Conservation (phyloP, 2,797 vertebrate genomes). For the Melanotaenia pygmaea region DNA sequence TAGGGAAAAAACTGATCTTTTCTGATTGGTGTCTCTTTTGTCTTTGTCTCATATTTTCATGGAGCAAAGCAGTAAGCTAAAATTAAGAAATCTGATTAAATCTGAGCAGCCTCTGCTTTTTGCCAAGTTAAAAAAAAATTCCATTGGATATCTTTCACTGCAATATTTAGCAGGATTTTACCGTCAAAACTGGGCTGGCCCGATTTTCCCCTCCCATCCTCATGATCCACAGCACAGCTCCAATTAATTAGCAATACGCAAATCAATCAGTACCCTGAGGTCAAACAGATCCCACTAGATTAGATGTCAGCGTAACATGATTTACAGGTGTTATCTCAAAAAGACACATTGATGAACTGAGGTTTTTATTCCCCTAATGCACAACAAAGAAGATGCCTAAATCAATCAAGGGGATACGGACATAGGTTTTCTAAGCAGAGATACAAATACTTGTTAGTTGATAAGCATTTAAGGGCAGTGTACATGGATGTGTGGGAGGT, state of each 20-base stretch:
- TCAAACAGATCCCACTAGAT: slow-evolving; percentile 64
- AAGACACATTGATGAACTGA: slow-evolving; percentile 61
- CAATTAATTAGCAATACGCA: slow-evolving; percentile 69
- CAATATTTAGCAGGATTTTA: slow-evolving; percentile 13
- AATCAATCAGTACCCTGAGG: slow-evolving; percentile 66
- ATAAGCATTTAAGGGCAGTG: background rate
- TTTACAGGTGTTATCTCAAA: slow-evolving; percentile 61
- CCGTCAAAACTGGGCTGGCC: background rate
- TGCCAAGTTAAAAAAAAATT: background rate
- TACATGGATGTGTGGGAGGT: slow-evolving; percentile 1
- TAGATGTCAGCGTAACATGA: slow-evolving; percentile 60
- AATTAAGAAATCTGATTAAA: background rate
- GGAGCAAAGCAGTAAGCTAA: no score
- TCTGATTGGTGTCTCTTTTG: background rate
- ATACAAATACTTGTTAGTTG: slow-evolving; percentile 6
- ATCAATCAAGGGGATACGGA: slow-evolving; percentile 46
- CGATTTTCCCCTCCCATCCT: slow-evolving; percentile 17
- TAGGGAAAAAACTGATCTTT: background rate
- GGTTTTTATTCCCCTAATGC: slow-evolving; percentile 57
- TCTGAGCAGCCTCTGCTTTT: background rate
- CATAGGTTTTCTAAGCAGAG: background rate
- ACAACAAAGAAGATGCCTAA: slow-evolving; percentile 49
- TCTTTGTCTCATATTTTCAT: background rate
- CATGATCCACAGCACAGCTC: slow-evolving; percentile 47
- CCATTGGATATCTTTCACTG: background rate